Evolutionary conservation across 2,113 vertebrate genomes (phyloP).

Genomic region (Oryzias woworae): DNA sequence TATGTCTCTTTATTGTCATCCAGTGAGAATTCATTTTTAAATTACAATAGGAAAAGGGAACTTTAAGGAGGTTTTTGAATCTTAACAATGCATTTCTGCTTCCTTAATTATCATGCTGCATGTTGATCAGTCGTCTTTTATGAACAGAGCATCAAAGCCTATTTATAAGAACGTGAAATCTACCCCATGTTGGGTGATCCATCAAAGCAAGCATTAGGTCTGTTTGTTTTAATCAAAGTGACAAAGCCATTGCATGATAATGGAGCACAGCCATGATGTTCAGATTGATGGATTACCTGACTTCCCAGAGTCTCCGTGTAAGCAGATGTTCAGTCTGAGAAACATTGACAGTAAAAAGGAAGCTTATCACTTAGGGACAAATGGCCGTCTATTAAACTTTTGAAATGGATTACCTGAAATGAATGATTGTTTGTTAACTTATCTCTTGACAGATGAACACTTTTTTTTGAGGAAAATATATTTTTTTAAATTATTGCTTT

Average conservation of each 20-base stretch:
- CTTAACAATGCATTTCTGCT: too few species aligned
- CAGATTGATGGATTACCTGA: conserved; percentile 29
- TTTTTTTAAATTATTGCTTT: too few species aligned
- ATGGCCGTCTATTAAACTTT: too few species aligned
- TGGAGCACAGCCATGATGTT: conserved; percentile 10
- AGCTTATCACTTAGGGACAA: too few species aligned
- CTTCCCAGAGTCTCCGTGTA: conserved; percentile 2
- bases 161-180: conserved; percentile 14
- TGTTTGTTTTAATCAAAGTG: conserved; percentile 21
- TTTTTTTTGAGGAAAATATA: too few species aligned
- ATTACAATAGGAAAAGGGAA: too few species aligned
- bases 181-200: conserved; percentile 20
- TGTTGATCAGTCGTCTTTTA: not conserved
- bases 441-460: too few species aligned
- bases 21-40: too few species aligned
- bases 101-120: not conserved
- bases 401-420: too few species aligned
- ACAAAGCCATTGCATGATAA: conserved; percentile 12
- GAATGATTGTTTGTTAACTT: too few species aligned
- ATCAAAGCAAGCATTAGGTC: conserved; percentile 20
- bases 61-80: too few species aligned
- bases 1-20: too few species aligned
- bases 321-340: not conserved
- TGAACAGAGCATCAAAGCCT: not conserved
- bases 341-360: not conserved